Conservation (phyloP, 2,797 vertebrate genomes). For the Chlorospingus flavigularis region DNA sequence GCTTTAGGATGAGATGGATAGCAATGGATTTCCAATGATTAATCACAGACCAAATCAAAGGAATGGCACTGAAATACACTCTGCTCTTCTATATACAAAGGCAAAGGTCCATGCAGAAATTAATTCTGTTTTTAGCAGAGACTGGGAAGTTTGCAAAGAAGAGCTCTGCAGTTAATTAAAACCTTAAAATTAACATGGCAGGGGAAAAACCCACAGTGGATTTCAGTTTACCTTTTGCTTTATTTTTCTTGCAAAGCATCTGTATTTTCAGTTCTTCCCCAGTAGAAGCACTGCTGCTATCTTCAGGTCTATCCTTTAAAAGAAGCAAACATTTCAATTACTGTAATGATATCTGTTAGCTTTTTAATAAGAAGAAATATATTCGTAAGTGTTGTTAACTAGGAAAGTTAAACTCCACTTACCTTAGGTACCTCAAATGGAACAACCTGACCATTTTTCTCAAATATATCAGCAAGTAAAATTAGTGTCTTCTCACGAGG, state of each 20-base stretch:
- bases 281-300: background rate
- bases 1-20: background rate
- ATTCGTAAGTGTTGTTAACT: background rate
- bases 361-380: background rate
- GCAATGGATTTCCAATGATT: background rate
- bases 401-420: conserved; percentile 33
- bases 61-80: background rate
- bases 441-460: conserved; percentile 82
- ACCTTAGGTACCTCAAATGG: conserved; percentile 90
- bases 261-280: conserved; percentile 30
- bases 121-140: background rate
- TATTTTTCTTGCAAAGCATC: conserved; percentile 74
- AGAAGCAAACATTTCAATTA: conserved; percentile 30
- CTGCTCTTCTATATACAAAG: background rate
- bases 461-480: conserved; percentile 83
- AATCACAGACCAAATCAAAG: background rate
- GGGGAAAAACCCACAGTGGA: background rate
- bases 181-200: background rate
- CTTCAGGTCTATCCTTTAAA: conserved; percentile 78
- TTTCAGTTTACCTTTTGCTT: conserved; percentile 74
- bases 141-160: background rate
- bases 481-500: conserved; percentile 84
- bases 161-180: background rate
- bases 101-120: background rate
- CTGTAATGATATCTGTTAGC: background rate